Evolutionary conservation across 2,797 vertebrate genomes (phyloP).

Genomic region (Ptychobarbus kaznakovi): DNA sequence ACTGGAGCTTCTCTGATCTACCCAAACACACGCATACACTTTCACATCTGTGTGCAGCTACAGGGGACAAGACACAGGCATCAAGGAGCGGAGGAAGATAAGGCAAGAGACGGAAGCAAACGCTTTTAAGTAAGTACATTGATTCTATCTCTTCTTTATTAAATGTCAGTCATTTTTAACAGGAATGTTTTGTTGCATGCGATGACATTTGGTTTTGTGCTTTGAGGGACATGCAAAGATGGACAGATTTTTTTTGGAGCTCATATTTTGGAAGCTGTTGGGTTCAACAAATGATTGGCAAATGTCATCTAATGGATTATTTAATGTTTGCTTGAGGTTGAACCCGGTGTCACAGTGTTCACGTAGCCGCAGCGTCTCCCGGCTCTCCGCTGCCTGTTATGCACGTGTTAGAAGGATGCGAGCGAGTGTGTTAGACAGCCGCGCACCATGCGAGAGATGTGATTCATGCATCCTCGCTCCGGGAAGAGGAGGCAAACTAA

Average conservation of each 20-base stretch:
- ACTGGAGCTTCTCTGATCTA: constrained; percentile 52
- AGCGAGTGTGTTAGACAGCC: constrained; percentile 52
- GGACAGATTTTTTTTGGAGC: constrained; percentile 1
- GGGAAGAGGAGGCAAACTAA: constrained; percentile 58
- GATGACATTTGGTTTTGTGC: neutral
- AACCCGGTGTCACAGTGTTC: constrained; percentile 57
- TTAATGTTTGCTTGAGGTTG: constrained; percentile 24
- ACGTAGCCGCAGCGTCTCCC: constrained; percentile 15
- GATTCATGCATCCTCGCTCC: constrained; percentile 41
- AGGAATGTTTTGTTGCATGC: constrained; percentile 37
- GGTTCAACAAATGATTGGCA: constrained; percentile 41
- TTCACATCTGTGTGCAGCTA: constrained; percentile 49
- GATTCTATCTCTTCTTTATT: constrained; percentile 40
- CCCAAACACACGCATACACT: constrained; percentile 14
- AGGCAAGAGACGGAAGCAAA: constrained; percentile 46
- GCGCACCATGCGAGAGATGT: constrained; percentile 30
- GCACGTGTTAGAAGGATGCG: constrained; percentile 74
- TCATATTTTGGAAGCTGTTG: neutral
- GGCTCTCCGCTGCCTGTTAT: constrained; percentile 21
- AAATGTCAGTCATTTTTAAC: constrained; percentile 28
- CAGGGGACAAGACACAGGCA: constrained; percentile 54
- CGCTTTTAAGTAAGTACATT: constrained; percentile 68
- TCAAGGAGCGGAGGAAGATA: constrained; percentile 52
- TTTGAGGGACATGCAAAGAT: neutral
- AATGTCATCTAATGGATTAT: constrained; percentile 47